These are phyloP conservation scores for Sula dactylatra DNA, from an alignment of 2,113 vertebrate genomes.

Conservation along the genomic window DNA sequence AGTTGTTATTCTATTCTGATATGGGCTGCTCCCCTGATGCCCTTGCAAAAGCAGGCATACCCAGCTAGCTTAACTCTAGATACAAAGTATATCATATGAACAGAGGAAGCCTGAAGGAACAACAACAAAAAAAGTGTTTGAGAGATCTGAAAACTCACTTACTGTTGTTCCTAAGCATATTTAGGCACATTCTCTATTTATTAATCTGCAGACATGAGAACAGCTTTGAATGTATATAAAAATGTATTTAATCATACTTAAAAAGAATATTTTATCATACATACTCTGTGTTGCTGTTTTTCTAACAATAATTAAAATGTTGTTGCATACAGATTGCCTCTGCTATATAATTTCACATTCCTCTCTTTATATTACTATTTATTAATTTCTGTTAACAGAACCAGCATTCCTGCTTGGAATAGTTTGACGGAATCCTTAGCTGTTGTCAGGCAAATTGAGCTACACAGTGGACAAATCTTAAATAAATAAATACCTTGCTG, in stretches of 20 bases:
- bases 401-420: neutral
- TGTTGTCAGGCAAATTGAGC: neutral
- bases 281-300: neutral
- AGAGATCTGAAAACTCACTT: neutral
- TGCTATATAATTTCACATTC: neutral
- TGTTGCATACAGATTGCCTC: neutral
- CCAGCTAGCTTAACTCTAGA: neutral
- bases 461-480: neutral
- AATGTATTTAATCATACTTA: neutral
- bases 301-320: neutral
- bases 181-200: neutral
- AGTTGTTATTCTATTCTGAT: neutral
- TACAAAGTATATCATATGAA: neutral
- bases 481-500: neutral
- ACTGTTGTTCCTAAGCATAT: neutral
- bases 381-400: neutral
- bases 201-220: neutral
- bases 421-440: neutral
- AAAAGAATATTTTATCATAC: neutral
- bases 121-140: neutral
- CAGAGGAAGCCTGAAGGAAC: neutral
- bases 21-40: neutral
- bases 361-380: neutral
- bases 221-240: neutral
- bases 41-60: fast-evolving